phyloP scores from a whole-genome alignment of 2,113 vertebrate genomes.

The Phasianus colchicus region DNA sequence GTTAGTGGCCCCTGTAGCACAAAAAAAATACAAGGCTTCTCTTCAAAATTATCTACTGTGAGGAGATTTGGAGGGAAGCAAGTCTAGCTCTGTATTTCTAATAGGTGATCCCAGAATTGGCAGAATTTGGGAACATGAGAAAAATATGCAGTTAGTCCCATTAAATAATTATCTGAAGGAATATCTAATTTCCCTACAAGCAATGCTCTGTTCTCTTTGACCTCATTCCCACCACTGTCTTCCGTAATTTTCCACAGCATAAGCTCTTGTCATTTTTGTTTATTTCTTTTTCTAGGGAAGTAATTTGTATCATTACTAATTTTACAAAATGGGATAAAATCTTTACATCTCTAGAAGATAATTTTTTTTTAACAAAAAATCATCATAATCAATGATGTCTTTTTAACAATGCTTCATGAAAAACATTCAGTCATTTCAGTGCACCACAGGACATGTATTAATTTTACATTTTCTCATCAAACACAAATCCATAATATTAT shows the following conservation, averaged over 20 bases:
- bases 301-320: background rate
- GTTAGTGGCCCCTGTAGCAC: background rate
- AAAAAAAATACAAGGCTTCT: background rate
- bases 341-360: background rate
- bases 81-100: background rate
- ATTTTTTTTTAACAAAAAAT: background rate
- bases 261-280: background rate
- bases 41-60: background rate
- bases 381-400: background rate
- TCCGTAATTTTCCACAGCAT: background rate
- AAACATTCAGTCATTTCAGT: background rate
- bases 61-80: background rate
- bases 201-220: background rate
- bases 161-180: background rate
- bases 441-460: background rate
- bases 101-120: background rate
- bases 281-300: background rate
- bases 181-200: background rate
- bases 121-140: background rate
- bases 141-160: background rate
- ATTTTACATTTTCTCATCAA: conserved; percentile 7
- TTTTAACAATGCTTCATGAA: background rate
- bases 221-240: background rate
- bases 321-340: background rate
- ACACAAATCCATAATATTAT: background rate